Conservation (phyloP, 2,888 invertebrate species). For the Agrochola macilenta region DNA sequence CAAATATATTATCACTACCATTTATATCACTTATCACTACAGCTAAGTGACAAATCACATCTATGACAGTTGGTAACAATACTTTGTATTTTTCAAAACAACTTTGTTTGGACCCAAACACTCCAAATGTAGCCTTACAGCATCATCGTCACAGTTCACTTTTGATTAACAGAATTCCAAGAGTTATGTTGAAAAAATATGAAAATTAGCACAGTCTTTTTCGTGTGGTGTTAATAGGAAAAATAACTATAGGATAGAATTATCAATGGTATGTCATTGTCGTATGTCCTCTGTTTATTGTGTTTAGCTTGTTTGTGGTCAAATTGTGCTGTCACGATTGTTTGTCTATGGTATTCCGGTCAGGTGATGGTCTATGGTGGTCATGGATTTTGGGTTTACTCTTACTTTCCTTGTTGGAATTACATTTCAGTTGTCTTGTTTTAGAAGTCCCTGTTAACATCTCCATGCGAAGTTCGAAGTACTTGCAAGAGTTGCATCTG, state of each 20-base stretch:
- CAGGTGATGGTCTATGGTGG: slow-evolving; percentile 52
- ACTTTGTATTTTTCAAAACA: slow-evolving; percentile 44
- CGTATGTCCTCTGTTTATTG: slow-evolving; percentile 77
- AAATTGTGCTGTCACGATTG: slow-evolving; percentile 76
- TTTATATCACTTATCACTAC: slow-evolving; percentile 67
- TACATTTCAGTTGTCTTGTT: background rate
- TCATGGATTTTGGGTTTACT: slow-evolving; percentile 3
- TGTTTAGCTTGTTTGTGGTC: slow-evolving; percentile 56
- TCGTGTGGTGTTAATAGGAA: slow-evolving; percentile 75
- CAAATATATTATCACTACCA: slow-evolving; percentile 64
- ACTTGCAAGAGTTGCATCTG: background rate
- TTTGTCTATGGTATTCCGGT: slow-evolving; percentile 59
- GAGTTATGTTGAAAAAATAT: slow-evolving; percentile 11
- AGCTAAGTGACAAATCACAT: slow-evolving; percentile 79
- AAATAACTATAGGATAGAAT: slow-evolving; percentile 67
- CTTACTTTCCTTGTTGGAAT: slow-evolving; percentile 8
- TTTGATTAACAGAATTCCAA: background rate
- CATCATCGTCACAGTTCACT: rapidly evolving
- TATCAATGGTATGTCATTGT: slow-evolving; percentile 73
- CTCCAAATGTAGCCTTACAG: slow-evolving; percentile 12
- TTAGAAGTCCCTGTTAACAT: background rate
- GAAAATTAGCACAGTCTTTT: slow-evolving; percentile 68
- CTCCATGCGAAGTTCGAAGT: background rate
- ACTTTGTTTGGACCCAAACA: background rate
- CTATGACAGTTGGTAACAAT: slow-evolving; percentile 77